These are phyloP conservation scores for Chamaedrilus cognettii DNA, from an alignment of 2,888 invertebrate genomes.

Conservation along the genomic window DNA sequence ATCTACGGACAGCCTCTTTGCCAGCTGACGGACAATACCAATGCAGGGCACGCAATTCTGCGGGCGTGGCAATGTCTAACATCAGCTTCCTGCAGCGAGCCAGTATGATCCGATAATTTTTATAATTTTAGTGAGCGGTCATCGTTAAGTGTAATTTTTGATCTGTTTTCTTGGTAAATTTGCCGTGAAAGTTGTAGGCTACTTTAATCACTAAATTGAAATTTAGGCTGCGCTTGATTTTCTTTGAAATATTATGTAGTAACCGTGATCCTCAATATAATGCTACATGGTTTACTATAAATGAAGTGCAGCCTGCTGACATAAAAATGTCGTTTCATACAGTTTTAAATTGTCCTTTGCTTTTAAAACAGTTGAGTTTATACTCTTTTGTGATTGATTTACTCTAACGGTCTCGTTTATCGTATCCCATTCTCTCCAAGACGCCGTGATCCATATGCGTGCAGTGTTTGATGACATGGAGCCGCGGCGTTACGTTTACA, in stretches of 20 bases:
- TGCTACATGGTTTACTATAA: no score
- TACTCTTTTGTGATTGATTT: not conserved
- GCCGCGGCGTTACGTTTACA: constrained; percentile 7
- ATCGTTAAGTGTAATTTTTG: no score
- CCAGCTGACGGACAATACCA: constrained; percentile 5
- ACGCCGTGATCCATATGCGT: no score
- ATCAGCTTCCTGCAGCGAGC: constrained; percentile 10
- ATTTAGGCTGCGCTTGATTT: no score
- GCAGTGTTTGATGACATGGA: constrained; percentile 15
- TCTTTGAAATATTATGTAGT: no score
- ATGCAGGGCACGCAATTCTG: constrained; percentile 9
- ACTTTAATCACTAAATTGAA: no score
- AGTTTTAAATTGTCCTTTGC: not conserved
- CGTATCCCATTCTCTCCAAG: not conserved
- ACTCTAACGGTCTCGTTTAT: not conserved
- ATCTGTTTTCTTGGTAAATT: no score
- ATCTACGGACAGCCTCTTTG: not conserved
- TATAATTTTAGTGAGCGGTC: no score
- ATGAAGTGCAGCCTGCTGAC: no score
- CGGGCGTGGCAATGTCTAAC: constrained; percentile 21
- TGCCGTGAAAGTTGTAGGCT: no score
- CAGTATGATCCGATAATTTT: constrained; percentile 13
- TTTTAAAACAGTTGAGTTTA: not conserved
- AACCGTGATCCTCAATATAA: no score
- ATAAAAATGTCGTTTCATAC: no score